phyloP scores from a whole-genome alignment of 2,797 vertebrate species.

The Avahi laniger region DNA sequence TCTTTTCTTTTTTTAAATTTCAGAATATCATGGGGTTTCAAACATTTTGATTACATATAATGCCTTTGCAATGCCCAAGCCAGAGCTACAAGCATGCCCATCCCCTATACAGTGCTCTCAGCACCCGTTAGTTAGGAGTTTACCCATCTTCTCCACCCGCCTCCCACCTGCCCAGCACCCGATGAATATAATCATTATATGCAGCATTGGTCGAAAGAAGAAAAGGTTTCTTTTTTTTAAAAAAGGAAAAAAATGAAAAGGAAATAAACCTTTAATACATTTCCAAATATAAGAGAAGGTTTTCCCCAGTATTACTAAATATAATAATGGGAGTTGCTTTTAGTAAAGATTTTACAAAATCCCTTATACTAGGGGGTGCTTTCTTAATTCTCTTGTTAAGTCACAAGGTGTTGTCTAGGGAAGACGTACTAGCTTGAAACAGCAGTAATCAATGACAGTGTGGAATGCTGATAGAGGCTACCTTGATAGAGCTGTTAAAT shows the following conservation, averaged over 20 bases:
- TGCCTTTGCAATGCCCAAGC: too few relatives aligned
- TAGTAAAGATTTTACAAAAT: not conserved
- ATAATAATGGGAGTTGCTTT: not conserved
- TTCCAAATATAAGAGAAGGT: not conserved
- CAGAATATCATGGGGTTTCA: too few relatives aligned
- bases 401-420: not conserved
- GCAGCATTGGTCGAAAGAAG: not conserved
- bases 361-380: not conserved
- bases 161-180: too few relatives aligned
- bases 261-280: constrained; percentile 17
- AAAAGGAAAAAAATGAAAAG: not conserved
- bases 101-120: too few relatives aligned
- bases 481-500: constrained; percentile 5
- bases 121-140: too few relatives aligned
- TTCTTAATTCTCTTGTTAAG: constrained; percentile 30
- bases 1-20: too few relatives aligned
- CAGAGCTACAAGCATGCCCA: too few relatives aligned
- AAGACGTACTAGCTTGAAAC: not conserved
- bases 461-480: not conserved
- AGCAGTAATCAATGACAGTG: not conserved
- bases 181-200: not conserved
- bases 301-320: not conserved
- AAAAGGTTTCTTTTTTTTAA: not conserved
- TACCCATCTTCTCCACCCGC: too few relatives aligned
- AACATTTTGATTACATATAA: too few relatives aligned